A percentile compares a stretch with the other conserved stretches of the same genome.
Conservation (phyloP, 2,888 invertebrate genomes). For the Trissolcus japonicus region DNA sequence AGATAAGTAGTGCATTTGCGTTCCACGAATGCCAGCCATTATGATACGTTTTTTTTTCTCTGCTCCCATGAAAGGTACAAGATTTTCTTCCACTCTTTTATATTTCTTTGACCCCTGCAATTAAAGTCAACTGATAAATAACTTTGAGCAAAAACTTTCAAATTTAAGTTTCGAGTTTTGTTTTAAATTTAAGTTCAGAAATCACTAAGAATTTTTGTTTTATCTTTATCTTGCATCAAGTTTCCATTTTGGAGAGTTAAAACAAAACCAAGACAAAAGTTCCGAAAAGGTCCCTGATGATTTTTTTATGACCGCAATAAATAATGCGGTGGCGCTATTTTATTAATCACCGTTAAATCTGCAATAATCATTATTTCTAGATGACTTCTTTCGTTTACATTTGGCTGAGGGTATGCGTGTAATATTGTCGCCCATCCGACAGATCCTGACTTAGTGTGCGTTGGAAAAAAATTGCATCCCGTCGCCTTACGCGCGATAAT, state of each 20-base stretch:
- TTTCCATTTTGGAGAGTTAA: not conserved
- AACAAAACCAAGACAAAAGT: not conserved
- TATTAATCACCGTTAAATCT: slow-evolving; percentile 7
- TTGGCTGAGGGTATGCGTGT: slow-evolving; percentile 23
- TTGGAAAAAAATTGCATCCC: slow-evolving; percentile 34
- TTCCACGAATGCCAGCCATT: slow-evolving; percentile 31
- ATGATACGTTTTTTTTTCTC: slow-evolving; percentile 33
- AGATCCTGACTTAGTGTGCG: slow-evolving; percentile 38
- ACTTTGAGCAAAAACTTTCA: no score
- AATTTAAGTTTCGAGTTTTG: no score
- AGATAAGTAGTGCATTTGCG: slow-evolving; percentile 46
- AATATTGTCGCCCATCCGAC: slow-evolving; percentile 30
- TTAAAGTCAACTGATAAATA: not conserved
- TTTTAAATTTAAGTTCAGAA: no score
- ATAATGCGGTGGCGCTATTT: slow-evolving; percentile 9
- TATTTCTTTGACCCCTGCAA: not conserved
- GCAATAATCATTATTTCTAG: slow-evolving; percentile 25
- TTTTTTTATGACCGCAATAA: slow-evolving; percentile 9
- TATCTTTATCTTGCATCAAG: no score
- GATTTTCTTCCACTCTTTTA: slow-evolving; percentile 6
- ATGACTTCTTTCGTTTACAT: slow-evolving; percentile 18
- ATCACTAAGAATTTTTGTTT: no score
- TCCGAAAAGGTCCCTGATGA: not conserved
- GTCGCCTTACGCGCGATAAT: slow-evolving; percentile 37
- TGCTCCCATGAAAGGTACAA: slow-evolving; percentile 5